Conservation (phyloP, 2,797 vertebrate genomes). For the Lacerta bilineata region DNA sequence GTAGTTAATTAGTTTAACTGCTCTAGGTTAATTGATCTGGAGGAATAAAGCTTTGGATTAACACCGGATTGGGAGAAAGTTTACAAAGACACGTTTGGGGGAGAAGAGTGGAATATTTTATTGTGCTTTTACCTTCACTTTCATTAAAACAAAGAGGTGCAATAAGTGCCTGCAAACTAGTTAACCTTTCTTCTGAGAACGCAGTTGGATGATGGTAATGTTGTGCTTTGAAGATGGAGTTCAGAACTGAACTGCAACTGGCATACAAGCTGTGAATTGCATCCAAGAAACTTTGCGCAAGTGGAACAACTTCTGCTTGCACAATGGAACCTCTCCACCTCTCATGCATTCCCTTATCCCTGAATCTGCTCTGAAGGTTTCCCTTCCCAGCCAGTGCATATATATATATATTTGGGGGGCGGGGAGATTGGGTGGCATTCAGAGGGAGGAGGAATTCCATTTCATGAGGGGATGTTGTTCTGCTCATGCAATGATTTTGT, state of each 20-base stretch:
- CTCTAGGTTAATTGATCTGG: slow-evolving; percentile 30
- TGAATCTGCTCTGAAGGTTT: no score
- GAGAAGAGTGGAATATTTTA: not conserved
- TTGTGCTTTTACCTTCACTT: not conserved
- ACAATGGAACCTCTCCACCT: no score
- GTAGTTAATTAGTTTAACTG: slow-evolving; percentile 27
- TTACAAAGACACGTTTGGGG: slow-evolving; percentile 3
- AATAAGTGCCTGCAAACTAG: not conserved
- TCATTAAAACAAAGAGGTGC: slow-evolving; percentile 9
- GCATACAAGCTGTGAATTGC: not conserved
- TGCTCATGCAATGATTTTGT: no score
- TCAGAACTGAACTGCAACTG: not conserved
- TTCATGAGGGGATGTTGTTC: no score
- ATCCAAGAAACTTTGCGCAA: no score
- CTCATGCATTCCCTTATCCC: not conserved
- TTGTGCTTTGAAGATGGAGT: not conserved
- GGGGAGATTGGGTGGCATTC: no score
- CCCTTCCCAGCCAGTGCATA: no score
- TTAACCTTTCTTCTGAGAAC: slow-evolving; percentile 12
- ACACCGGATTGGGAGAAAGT: slow-evolving; percentile 2
- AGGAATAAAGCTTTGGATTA: slow-evolving; percentile 26
- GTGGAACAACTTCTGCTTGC: no score
- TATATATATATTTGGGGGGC: no score
- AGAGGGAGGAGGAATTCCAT: no score
- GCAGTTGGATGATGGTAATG: not conserved